These are phyloP conservation scores for Atrina japonica DNA, from an alignment of 2,888 invertebrate species.

Conservation along the genomic window DNA sequence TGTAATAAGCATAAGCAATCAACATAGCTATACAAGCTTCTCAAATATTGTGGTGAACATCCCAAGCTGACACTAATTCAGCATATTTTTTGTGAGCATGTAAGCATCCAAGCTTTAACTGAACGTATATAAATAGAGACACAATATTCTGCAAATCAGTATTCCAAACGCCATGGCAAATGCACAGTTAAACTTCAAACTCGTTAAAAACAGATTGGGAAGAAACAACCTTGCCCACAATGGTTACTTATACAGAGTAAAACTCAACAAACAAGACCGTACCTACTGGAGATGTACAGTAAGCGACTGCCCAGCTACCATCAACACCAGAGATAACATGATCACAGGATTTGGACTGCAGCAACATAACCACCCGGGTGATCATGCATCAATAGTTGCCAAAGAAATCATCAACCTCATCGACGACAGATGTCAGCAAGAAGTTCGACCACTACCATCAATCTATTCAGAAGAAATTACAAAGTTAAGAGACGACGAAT, in stretches of 20 bases:
- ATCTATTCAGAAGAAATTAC: constrained; percentile 21
- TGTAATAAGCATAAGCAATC: too few relatives aligned
- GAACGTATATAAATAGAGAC: too few relatives aligned
- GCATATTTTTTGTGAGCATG: too few relatives aligned
- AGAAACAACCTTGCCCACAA: constrained; percentile 13
- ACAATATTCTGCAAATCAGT: too few relatives aligned
- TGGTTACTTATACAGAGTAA: constrained; percentile 13
- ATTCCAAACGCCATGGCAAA: constrained; percentile 1
- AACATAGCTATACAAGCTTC: too few relatives aligned
- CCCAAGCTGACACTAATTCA: too few relatives aligned
- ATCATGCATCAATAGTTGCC: too few relatives aligned
- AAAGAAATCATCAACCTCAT: constrained; percentile 7
- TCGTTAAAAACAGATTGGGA: not conserved
- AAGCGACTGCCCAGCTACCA: constrained; percentile 3
- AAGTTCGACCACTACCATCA: constrained; percentile 12
- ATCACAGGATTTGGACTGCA: not conserved
- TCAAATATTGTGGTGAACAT: too few relatives aligned
- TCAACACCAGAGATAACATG: constrained; percentile 5
- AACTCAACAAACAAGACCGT: not conserved
- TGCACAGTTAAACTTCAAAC: constrained; percentile 20
- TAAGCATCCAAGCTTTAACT: too few relatives aligned
- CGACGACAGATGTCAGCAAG: not conserved
- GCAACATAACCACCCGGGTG: constrained; percentile 6
- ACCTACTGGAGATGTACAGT: constrained; percentile 23
- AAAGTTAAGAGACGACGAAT: constrained; percentile 22